A percentile compares a stretch with the other conserved stretches of the same genome.
Conservation (phyloP, 2,888 invertebrate genomes). For the Arge pagana region DNA sequence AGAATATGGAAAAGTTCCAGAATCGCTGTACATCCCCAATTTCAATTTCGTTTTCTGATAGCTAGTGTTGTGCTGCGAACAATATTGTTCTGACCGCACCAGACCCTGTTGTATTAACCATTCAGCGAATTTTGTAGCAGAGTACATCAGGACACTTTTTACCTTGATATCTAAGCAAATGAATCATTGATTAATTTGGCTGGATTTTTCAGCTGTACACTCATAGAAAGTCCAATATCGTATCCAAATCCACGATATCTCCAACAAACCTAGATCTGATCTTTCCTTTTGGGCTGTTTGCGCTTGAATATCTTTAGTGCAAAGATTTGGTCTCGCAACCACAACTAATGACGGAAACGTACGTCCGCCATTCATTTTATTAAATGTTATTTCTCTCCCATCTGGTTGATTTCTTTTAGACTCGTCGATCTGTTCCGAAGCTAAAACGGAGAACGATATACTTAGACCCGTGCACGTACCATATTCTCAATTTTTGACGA, state of each 20-base stretch:
- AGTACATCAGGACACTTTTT: constrained; percentile 79
- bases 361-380: constrained; percentile 78
- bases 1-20: constrained; percentile 81
- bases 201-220: not conserved
- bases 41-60: constrained; percentile 70
- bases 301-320: constrained; percentile 65
- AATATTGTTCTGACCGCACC: constrained; percentile 79
- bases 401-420: constrained; percentile 71
- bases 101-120: constrained; percentile 88
- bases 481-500: not conserved
- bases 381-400: constrained; percentile 75
- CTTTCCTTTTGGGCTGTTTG: constrained; percentile 53
- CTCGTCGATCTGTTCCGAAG: constrained; percentile 51
- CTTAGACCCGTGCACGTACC: no score
- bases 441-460: constrained; percentile 32
- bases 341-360: constrained; percentile 87
- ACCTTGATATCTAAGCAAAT: constrained; percentile 74
- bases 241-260: no score
- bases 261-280: constrained; percentile 55
- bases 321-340: constrained; percentile 78
- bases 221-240: not conserved
- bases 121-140: constrained; percentile 84
- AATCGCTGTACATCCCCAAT: constrained; percentile 85
- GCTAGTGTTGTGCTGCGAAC: constrained; percentile 65
- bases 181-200: constrained; percentile 4